Base-by-base conservation (phyloP, 2,113 vertebrate species). In the Entomyzon cyanotis region DNA sequence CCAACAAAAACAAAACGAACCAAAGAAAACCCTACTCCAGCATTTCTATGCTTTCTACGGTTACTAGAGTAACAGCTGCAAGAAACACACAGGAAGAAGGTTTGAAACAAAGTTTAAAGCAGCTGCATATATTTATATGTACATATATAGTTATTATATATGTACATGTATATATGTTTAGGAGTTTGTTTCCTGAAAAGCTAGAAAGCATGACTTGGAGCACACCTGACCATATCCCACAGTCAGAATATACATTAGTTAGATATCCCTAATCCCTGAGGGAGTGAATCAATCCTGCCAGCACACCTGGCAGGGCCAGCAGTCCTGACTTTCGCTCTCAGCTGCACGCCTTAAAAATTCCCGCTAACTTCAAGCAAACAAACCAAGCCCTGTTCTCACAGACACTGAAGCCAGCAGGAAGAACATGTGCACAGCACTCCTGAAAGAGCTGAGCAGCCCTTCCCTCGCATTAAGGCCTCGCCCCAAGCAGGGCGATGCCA, bases 151-250 rank as follows among this genome's bases (percentile, higher is more conserved):
- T n/a, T 47, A 50, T 7, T 3, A 16, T 25, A 28, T 6, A 21
- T 5, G 14, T 5, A 1, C 1, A 14, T 7, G 9, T 3, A 2
- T 1, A 11, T 6, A 53, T 8, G 30, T 55, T 67, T 21, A 35
- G 8, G 35, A 49, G 18, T 44, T 77, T 62, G 11, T n/a, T 49
- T 74, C 22, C 42, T 41, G 39, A 12, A 84, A 63, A 37, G 19
- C 27, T 37, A 63, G 28, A 30, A 24, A 20, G 44, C 30, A 15
- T 9, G 16, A 49, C 31, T 11, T 31, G 20, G 49, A 80, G 4
- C 22, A 44, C 24, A 65, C 3, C 5, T 69, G 49, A 42, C 8
- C 39, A 35, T 12, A 55, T 4, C 12, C 8, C 17, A 7, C 4
- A 14, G 14, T 7, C 16, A 14, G 25, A 77, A 63, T 24, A 56